Evolutionary conservation across 1,140 invertebrate genomes (phyloP).

Genomic region (Drosophila busckii): DNA sequence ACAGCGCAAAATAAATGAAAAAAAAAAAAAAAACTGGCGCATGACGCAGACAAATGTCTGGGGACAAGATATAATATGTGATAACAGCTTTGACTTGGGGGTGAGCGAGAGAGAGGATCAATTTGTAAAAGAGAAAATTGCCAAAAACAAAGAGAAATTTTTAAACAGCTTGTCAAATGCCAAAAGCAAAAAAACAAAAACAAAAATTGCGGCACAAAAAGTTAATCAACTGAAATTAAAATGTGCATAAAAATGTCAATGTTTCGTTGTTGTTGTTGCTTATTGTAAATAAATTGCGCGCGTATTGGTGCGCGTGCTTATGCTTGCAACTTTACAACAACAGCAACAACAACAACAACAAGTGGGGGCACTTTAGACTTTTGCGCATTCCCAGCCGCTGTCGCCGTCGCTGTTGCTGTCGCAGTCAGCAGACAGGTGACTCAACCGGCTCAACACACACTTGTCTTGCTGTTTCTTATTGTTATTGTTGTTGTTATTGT

Average conservation of each 20-base stretch:
- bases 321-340: constrained; percentile 35
- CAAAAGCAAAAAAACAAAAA: constrained; percentile 4
- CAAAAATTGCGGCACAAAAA: constrained; percentile 22
- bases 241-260: constrained; percentile 45
- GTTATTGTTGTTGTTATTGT: constrained; percentile 7
- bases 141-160: constrained; percentile 15
- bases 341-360: constrained; percentile 32
- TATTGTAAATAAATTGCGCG: background rate
- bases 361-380: constrained; percentile 69
- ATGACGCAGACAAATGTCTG: constrained; percentile 25
- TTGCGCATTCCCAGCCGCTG: constrained; percentile 70
- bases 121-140: constrained; percentile 9
- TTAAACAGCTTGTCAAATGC: constrained; percentile 35
- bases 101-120: background rate
- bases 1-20: constrained; percentile 9
- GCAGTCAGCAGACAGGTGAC: constrained; percentile 55
- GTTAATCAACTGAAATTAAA: constrained; percentile 72
- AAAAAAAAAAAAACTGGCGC: background rate
- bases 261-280: background rate
- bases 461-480: constrained; percentile 5
- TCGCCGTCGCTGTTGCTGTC: constrained; percentile 25
- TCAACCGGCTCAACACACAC: constrained; percentile 49
- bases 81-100: background rate
- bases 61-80: constrained; percentile 1
- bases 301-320: constrained; percentile 18